Base-by-base conservation (phyloP, 2,888 invertebrate species). In the Crioceris asparagi region DNA sequence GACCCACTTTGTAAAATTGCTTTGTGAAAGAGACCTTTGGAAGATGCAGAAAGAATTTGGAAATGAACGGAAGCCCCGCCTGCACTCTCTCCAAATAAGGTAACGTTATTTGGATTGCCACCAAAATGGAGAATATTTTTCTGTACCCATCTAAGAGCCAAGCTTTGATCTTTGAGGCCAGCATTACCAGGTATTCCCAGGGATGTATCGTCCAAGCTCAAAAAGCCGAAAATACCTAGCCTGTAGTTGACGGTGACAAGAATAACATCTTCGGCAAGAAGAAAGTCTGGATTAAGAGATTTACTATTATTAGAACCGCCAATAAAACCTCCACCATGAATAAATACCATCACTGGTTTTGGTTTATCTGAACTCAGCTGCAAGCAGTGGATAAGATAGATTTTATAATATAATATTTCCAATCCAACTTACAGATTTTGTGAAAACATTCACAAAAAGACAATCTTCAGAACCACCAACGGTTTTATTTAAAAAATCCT, bases 131-230 rank as follows among this genome's bases (percentile, higher is more conserved):
- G 42, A 11, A 69, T 68, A 45, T 71, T 71, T 1, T 55, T 54
- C 42, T 68, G 65, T 0, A 71, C 58, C 70, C 71, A 71, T 44
- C 63, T 64, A 17, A 71, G 46, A 1, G 69, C 70, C 47, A 67
- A 41, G 1, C 67, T 56, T 53, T 68, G 66, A 49, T 71, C 71
- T 53, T 71, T 70, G 1, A 71, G 51, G 2, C 68, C 70, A 0
- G 68, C 66, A 53, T 71, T 71, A 1, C 70, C 71, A 0, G 70
- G 68, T 35, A 70, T 32, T 18, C 31, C 26, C 8, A 41, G 16
- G 3, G 35, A 32, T 4, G 35, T 34, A 15, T 47, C 38, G 7
- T 41, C 34, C 8, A 40, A 23, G 14, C 36, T 21, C 4, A 46
- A 23, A 10, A 45, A 45, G 5, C 48, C 48, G 32, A 32, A 21